Conservation (phyloP, 2,797 vertebrate genomes). For the Pseudopleuronectes americanus region DNA sequence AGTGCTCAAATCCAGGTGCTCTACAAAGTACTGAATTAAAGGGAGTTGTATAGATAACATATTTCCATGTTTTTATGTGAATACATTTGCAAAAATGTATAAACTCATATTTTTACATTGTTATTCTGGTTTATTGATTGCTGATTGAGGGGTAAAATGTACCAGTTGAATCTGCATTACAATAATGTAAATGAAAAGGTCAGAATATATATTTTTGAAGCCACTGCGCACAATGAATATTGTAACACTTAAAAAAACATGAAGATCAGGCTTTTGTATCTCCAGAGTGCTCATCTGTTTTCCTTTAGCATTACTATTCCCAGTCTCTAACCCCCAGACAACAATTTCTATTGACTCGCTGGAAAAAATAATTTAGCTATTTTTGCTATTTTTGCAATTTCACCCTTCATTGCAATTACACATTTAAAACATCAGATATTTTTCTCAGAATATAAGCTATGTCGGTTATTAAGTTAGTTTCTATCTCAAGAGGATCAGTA, state of each 20-base stretch:
- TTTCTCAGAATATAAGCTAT: background rate
- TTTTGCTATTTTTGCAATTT: constrained; percentile 2
- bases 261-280: background rate
- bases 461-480: background rate
- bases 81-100: too few species aligned
- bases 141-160: background rate
- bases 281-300: background rate
- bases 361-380: background rate
- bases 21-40: too few species aligned
- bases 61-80: too few species aligned
- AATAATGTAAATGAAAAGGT: background rate
- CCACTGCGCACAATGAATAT: background rate
- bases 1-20: too few species aligned
- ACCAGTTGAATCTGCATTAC: background rate
- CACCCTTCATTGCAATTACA: constrained; percentile 11
- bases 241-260: background rate
- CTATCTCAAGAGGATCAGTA: background rate
- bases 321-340: constrained; percentile 4
- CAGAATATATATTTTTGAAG: background rate
- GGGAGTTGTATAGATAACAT: too few species aligned
- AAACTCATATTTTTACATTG: background rate
- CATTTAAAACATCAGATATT: constrained; percentile 1
- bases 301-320: background rate
- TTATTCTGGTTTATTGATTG: background rate
- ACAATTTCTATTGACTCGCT: background rate